A percentile compares a stretch with the other conserved stretches of the same genome.
Conservation (phyloP, 2,888 invertebrate species). For the Mycalesis mineus region DNA sequence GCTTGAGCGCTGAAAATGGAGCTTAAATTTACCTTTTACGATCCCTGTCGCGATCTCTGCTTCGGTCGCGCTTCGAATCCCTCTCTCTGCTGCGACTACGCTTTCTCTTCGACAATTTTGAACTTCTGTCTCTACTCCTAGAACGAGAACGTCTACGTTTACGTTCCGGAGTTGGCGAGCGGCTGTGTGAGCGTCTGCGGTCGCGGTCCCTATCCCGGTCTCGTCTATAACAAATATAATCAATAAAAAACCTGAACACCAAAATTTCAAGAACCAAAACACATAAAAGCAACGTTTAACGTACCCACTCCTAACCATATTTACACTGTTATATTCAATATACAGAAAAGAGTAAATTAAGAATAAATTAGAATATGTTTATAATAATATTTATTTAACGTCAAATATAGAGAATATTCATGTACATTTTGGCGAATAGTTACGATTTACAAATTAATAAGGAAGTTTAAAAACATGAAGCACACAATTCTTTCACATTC, state of each 20-base stretch:
- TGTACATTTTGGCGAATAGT: not conserved
- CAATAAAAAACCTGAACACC: not conserved
- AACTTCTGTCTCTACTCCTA: conserved; percentile 77
- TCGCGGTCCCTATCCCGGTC: conserved; percentile 67
- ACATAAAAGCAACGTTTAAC: conserved; percentile 27
- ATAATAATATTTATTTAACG: not conserved
- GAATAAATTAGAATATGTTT: not conserved
- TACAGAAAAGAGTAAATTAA: not conserved
- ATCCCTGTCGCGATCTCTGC: conserved; percentile 68
- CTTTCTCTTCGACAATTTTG: conserved; percentile 80
- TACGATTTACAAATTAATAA: not conserved
- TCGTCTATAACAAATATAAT: conserved; percentile 43
- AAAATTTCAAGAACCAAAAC: not conserved
- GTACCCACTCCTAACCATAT: conserved; percentile 69
- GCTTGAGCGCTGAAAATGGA: too few species aligned
- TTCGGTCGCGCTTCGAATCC: conserved; percentile 76
- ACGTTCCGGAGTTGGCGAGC: conserved; percentile 78
- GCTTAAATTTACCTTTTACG: conserved; percentile 58
- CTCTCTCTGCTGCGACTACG: conserved; percentile 83
- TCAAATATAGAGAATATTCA: not conserved
- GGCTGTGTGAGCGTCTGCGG: conserved; percentile 79
- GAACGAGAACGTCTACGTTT: conserved; percentile 77
- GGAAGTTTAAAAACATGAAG: not conserved
- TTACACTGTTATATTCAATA: conserved; percentile 5
- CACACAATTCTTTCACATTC: too few species aligned